Conservation (phyloP, 2,797 vertebrate species). For the Chaetophractus vellerosus region DNA sequence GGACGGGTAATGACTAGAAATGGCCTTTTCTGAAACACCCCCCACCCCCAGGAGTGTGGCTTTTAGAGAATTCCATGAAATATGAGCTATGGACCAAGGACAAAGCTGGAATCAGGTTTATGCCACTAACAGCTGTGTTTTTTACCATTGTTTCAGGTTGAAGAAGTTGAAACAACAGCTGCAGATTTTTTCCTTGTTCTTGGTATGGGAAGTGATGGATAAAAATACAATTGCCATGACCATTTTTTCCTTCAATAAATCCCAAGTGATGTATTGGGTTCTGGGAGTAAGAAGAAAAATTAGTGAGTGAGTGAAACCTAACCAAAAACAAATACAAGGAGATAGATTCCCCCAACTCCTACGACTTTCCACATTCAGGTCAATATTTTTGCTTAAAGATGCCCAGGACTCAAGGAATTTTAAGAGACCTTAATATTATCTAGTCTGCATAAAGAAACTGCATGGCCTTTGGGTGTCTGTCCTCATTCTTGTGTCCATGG, state of each 20-base stretch:
- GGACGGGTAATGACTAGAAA: background rate
- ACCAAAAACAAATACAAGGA: conserved; percentile 2
- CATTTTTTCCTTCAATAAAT: conserved; percentile 41
- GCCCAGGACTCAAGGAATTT: background rate
- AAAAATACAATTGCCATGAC: background rate
- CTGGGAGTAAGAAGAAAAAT: background rate
- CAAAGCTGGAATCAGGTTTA: conserved; percentile 65
- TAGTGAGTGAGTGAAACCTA: background rate
- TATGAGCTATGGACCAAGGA: conserved; percentile 46
- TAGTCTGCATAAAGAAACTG: background rate
- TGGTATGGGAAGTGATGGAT: background rate
- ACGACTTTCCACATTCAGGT: conserved; percentile 28
- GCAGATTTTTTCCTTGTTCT: conserved; percentile 68
- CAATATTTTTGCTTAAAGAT: conserved; percentile 23
- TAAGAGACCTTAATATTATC: background rate
- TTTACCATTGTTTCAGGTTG: conserved; percentile 56
- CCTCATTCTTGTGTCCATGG: background rate
- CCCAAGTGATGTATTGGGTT: background rate
- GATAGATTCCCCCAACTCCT: background rate
- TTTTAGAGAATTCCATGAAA: conserved; percentile 66
- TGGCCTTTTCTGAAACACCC: conserved; percentile 33
- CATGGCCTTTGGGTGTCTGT: background rate
- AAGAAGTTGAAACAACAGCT: conserved; percentile 75
- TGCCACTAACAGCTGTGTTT: conserved; percentile 47
- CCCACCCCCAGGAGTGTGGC: background rate